Base-by-base conservation (phyloP, 2,888 invertebrate species). In the Diogma glabrata region DNA sequence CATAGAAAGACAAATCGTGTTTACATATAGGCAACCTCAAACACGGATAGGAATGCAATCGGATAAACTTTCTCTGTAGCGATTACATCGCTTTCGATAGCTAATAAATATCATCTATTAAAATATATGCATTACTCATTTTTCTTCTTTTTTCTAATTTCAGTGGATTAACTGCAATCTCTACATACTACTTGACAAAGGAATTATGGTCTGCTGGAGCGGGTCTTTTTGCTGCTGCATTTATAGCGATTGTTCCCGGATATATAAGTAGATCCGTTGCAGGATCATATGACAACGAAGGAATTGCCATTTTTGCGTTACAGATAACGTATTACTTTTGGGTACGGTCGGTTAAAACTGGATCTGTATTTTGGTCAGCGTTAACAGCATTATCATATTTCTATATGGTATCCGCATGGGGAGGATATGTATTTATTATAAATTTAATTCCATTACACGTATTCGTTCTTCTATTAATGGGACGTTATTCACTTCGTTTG, bases 371-470 rank as follows among this genome's bases (percentile, higher is more conserved):
- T 69, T 99, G 97, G 97, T 84, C 96, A 4, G 81, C 88, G 28
- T 82, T 92, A 65, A 86, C 96, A 51, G 90, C 99, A 7, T 67
- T 99, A 4, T 93, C 96, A 1, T 99, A 99, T 72, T 97, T 99
- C 72, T 99, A 99, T 72, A 99, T 99, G 99, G 99, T 97, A 3
- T 97, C 96, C 55, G 97, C 97, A 58, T 99, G 99, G 99, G 99
- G 99, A 60, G 99, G 99, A 57, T 99, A 99, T 66, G 97, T 99
- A 36, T 99, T 97, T 69, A 99, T 99, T 62, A 99, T 97, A 66
- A 99, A 99, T 72, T 74, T 99, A 64, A 97, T 99, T 58, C 99
- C 99, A 0, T 78, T 99, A 10, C 99, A 99, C 66, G 96, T 96
- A 4, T 95, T 99, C 72, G 85, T 86, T 3, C 74, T 99, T 36